A percentile compares a stretch with the other conserved stretches of the same genome.
Evolutionary conservation across 37 sponge, comb jelly and placozoan genomes (phyloP).

Genomic region (Chondrilla cf. caribensis): DNA sequence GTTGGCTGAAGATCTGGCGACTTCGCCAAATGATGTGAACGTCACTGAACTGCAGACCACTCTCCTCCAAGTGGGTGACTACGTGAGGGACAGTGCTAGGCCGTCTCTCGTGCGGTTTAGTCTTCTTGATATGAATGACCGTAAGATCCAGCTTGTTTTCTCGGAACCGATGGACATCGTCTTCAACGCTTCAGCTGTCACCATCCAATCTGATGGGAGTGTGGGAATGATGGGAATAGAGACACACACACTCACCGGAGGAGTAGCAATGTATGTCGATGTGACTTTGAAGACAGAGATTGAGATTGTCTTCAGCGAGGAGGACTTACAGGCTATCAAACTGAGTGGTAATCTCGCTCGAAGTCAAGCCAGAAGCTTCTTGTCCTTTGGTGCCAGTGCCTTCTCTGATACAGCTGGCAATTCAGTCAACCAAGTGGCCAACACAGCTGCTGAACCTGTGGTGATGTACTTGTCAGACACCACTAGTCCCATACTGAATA

Average conservation of each 20-base stretch:
- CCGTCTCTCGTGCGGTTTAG: conserved; percentile 48
- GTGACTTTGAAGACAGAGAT: conserved; percentile 32
- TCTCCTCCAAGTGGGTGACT: conserved; percentile 42
- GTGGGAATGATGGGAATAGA: neutral
- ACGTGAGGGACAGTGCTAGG: conserved; percentile 28
- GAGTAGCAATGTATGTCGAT: conserved; percentile 40
- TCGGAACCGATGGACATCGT: conserved; percentile 65
- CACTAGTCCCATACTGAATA: conserved; percentile 47
- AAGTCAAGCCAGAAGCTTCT: conserved; percentile 36
- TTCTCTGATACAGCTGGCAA: conserved; percentile 73
- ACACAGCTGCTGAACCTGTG: conserved; percentile 26
- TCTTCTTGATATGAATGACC: conserved; percentile 58
- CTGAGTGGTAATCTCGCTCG: conserved; percentile 45
- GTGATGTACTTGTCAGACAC: conserved; percentile 41
- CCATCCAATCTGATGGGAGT: conserved; percentile 17
- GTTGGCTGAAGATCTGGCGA: conserved; percentile 61
- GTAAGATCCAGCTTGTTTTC: conserved; percentile 54
- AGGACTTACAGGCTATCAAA: conserved; percentile 68
- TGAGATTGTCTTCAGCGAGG: conserved; percentile 31
- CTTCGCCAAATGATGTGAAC: conserved; percentile 28
- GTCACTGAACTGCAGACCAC: conserved; percentile 5
- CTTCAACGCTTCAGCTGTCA: conserved; percentile 32
- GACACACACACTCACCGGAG: conserved; percentile 46
- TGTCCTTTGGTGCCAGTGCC: conserved; percentile 49
- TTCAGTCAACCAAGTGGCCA: conserved; percentile 13